Percentiles rank a stretch among this genome's conserved stretches.
These are phyloP conservation scores for Philaethria dido DNA, from an alignment of 2,888 invertebrate species.

Conservation along the genomic window DNA sequence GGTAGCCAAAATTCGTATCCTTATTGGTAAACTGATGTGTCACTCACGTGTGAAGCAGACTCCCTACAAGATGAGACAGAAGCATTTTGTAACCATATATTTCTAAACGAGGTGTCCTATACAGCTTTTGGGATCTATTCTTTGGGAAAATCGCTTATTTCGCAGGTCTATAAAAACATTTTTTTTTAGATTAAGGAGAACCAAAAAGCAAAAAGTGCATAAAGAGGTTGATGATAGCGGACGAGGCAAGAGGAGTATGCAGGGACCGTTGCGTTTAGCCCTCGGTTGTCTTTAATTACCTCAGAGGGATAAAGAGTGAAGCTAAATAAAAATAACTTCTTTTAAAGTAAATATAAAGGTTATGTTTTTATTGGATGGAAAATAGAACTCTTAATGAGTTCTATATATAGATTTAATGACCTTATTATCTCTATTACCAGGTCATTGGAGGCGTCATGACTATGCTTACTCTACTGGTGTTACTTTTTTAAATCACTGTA, in stretches of 20 bases:
- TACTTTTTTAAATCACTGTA: background rate
- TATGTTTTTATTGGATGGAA: too few species aligned
- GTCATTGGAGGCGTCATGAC: conserved; percentile 17
- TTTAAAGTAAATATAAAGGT: too few species aligned
- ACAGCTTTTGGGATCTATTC: conserved; percentile 7
- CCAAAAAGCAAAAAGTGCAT: too few species aligned
- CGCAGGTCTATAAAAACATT: background rate
- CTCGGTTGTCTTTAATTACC: too few species aligned
- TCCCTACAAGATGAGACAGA: conserved; percentile 8
- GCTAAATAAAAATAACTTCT: too few species aligned
- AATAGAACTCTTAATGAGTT: too few species aligned
- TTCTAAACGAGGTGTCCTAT: conserved; percentile 18
- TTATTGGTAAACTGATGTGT: conserved; percentile 17
- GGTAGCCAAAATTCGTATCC: conserved; percentile 5
- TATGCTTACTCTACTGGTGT: background rate
- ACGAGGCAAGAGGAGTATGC: too few species aligned
- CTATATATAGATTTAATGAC: too few species aligned
- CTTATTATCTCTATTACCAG: conserved; percentile 3
- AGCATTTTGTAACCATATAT: conserved; percentile 17
- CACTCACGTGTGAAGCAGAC: conserved; percentile 4
- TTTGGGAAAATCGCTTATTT: conserved; percentile 13
- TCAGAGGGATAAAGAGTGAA: too few species aligned
- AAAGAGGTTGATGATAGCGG: too few species aligned
- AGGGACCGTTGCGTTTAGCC: too few species aligned
- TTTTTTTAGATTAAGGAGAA: background rate